Evolutionary conservation across 2,113 vertebrate species (phyloP).

Genomic region (Laticauda laticaudata): DNA sequence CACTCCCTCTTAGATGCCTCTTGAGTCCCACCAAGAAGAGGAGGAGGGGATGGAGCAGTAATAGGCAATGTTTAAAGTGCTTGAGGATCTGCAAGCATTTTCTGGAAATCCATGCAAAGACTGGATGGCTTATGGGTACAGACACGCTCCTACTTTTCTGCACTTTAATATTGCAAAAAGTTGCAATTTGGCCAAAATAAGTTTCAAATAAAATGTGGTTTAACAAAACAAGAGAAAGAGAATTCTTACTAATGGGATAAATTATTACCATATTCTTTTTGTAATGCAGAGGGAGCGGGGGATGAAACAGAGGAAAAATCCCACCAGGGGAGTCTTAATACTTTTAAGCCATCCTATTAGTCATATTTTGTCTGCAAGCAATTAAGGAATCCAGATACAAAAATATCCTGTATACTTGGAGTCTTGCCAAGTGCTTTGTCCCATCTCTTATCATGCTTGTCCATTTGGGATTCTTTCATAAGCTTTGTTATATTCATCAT

Average conservation of each 20-base stretch:
- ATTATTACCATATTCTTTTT: background rate
- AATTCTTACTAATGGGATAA: background rate
- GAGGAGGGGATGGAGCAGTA: background rate
- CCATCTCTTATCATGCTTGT: conserved; percentile 54
- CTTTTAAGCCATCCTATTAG: conserved; percentile 46
- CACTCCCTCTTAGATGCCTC: background rate
- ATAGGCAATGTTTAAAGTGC: background rate
- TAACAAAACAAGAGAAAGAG: background rate
- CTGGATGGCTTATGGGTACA: too few species aligned
- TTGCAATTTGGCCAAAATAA: background rate
- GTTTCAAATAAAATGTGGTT: background rate
- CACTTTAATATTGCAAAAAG: background rate
- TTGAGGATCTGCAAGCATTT: background rate
- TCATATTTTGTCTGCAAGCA: conserved; percentile 40
- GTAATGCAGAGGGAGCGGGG: background rate
- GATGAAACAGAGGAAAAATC: background rate
- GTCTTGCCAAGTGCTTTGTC: conserved; percentile 51
- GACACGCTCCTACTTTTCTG: background rate
- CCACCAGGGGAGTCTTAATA: conserved; percentile 31
- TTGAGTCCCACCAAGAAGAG: background rate
- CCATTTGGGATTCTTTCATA: conserved; percentile 58
- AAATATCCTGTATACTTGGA: conserved; percentile 40
- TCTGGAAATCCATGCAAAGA: background rate
- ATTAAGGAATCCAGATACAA: conserved; percentile 59
- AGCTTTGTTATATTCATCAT: conserved; percentile 59